Percentiles rank a stretch among this genome's conserved stretches.
These are phyloP conservation scores for Notodonta ziczac DNA, from an alignment of 2,888 invertebrate genomes.

Conservation along the genomic window DNA sequence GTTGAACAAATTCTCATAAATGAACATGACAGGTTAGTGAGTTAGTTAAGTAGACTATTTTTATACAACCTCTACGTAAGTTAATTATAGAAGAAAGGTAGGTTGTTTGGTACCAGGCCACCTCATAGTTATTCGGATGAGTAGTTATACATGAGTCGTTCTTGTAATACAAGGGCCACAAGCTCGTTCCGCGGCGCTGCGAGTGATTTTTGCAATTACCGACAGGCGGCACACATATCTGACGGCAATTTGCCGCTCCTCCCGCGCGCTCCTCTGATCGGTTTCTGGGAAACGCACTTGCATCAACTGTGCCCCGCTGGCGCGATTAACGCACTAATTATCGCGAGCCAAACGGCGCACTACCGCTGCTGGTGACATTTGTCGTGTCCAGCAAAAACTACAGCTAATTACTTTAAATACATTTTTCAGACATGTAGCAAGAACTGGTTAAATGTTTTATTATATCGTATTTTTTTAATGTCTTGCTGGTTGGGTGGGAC, in stretches of 20 bases:
- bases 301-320: slow-evolving; percentile 66
- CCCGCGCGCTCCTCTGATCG: slow-evolving; percentile 70
- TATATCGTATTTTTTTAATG: slow-evolving; percentile 11
- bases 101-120: too few relatives aligned
- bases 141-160: slow-evolving; percentile 42
- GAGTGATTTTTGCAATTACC: slow-evolving; percentile 82
- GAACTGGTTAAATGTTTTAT: slow-evolving; percentile 10
- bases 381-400: slow-evolving; percentile 19
- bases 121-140: slow-evolving; percentile 6
- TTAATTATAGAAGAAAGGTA: too few relatives aligned
- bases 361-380: slow-evolving; percentile 26
- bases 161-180: slow-evolving; percentile 57
- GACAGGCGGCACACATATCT: slow-evolving; percentile 79
- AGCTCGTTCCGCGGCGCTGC: slow-evolving; percentile 47
- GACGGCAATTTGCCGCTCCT: slow-evolving; percentile 79
- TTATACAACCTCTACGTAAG: too few relatives aligned
- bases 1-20: too few relatives aligned
- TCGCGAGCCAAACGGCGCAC: slow-evolving; percentile 27
- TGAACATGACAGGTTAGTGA: too few relatives aligned
- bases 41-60: too few relatives aligned
- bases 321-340: slow-evolving; percentile 80
- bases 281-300: slow-evolving; percentile 77
- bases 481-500: slow-evolving; percentile 9
- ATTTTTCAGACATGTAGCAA: slow-evolving; percentile 10
- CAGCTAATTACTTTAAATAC: slow-evolving; percentile 24